phyloP scores from a whole-genome alignment of 2,113 vertebrate genomes.

The Hippocampus mohnikei region DNA sequence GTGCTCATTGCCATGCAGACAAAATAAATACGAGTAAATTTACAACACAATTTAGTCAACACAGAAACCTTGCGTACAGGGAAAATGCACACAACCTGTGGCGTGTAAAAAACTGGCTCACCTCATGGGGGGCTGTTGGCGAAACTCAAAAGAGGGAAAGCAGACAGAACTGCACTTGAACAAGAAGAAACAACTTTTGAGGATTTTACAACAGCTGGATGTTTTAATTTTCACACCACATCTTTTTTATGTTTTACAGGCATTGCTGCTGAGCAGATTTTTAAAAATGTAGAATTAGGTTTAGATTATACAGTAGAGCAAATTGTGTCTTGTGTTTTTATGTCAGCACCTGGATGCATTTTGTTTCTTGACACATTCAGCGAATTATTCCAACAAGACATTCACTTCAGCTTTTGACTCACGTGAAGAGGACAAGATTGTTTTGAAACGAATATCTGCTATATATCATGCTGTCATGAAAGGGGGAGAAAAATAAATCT shows the following conservation, averaged over 20 bases:
- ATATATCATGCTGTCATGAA: constrained; percentile 3
- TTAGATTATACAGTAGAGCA: constrained; percentile 5
- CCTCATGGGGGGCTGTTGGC: constrained; percentile 49
- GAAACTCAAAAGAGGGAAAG: constrained; percentile 36
- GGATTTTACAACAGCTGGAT: constrained; percentile 31
- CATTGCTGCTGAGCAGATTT: constrained; percentile 36
- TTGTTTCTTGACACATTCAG: constrained; percentile 22
- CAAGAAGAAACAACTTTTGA: constrained; percentile 39
- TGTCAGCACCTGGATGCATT: constrained; percentile 20
- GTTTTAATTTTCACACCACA: constrained; percentile 47
- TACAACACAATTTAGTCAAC: constrained; percentile 53
- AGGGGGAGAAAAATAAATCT: neutral
- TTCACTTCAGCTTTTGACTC: constrained; percentile 11
- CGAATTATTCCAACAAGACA: constrained; percentile 9
- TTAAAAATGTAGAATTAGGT: constrained; percentile 2
- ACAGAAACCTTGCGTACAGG: constrained; percentile 56
- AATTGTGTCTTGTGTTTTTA: neutral
- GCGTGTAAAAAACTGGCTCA: constrained; percentile 51
- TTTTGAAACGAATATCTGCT: neutral
- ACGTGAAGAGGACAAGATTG: constrained; percentile 2
- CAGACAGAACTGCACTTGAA: constrained; percentile 39
- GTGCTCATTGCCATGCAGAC: neutral
- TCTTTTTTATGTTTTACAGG: constrained; percentile 38
- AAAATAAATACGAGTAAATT: constrained; percentile 8
- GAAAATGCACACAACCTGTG: constrained; percentile 46